phyloP scores from a whole-genome alignment of 2,888 invertebrate genomes.

The Drosophila incognita region DNA sequence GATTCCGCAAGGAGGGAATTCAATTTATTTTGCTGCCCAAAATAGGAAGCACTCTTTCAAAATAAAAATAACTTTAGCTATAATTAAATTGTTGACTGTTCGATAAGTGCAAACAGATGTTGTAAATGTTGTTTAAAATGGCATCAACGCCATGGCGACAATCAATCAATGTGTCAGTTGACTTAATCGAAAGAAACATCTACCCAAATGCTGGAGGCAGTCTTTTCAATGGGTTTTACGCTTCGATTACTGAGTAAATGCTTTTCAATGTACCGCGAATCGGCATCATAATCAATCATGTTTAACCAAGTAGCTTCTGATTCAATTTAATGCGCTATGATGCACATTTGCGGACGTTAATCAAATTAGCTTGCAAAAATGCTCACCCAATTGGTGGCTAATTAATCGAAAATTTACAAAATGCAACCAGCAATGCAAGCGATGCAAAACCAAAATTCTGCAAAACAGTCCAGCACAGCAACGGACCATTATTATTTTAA shows the following conservation, averaged over 20 bases:
- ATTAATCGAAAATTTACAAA: slow-evolving; percentile 56
- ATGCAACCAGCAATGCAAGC: slow-evolving; percentile 18
- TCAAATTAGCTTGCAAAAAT: slow-evolving; percentile 51
- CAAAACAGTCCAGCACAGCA: slow-evolving; percentile 6
- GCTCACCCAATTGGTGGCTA: slow-evolving; percentile 46
- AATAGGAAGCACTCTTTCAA: slow-evolving; percentile 29
- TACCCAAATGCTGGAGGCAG: neutral
- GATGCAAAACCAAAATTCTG: slow-evolving; percentile 19
- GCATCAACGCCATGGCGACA: slow-evolving; percentile 25
- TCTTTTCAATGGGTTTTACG: slow-evolving; percentile 9
- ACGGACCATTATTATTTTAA: neutral
- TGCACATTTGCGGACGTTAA: slow-evolving; percentile 41
- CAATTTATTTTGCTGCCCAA: slow-evolving; percentile 60
- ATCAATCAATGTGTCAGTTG: slow-evolving; percentile 28
- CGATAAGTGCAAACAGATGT: neutral
- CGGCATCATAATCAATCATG: slow-evolving; percentile 29
- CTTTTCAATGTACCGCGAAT: slow-evolving; percentile 45
- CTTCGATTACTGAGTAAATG: slow-evolving; percentile 40
- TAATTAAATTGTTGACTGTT: neutral
- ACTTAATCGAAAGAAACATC: neutral
- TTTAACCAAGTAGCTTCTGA: slow-evolving; percentile 13
- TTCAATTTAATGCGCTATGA: slow-evolving; percentile 28
- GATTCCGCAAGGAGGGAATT: slow-evolving; percentile 43
- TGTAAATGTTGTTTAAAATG: slow-evolving; percentile 6
- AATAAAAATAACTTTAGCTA: slow-evolving; percentile 10